phyloP scores from a whole-genome alignment of 2,113 vertebrate species.

The Lates calcarifer region DNA sequence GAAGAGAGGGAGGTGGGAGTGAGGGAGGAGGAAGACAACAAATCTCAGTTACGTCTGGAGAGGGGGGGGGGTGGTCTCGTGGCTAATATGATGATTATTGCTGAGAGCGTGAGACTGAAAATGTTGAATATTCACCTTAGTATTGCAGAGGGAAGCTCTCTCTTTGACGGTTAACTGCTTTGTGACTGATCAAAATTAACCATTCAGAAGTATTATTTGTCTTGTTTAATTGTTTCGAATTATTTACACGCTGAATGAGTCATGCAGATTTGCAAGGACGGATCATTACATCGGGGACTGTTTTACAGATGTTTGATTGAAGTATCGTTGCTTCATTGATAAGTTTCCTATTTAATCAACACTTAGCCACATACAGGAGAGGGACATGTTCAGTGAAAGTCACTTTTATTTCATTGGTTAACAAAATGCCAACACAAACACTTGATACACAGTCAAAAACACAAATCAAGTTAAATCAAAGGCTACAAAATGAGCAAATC shows the following conservation, averaged over 20 bases:
- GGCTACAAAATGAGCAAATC: conserved; percentile 40
- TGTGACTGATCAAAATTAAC: conserved; percentile 60
- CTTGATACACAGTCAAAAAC: conserved; percentile 65
- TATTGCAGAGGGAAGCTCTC: conserved; percentile 62
- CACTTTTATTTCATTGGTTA: conserved; percentile 81
- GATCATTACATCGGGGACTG: not conserved
- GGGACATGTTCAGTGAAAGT: conserved; percentile 74
- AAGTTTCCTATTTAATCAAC: conserved; percentile 59
- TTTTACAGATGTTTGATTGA: conserved; percentile 25
- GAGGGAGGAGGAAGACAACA: conserved; percentile 78
- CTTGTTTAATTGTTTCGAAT: not conserved
- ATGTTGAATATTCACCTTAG: conserved; percentile 80
- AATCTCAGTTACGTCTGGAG: conserved; percentile 76
- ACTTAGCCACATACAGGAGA: conserved; percentile 80
- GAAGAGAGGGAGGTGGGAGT: conserved; percentile 79
- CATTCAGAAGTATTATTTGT: conserved; percentile 13
- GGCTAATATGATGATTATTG: conserved; percentile 70
- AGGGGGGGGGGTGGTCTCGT: conserved; percentile 53
- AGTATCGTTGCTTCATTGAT: conserved; percentile 1
- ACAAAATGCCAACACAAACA: conserved; percentile 72
- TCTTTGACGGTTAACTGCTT: conserved; percentile 69
- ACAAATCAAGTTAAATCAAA: conserved; percentile 52
- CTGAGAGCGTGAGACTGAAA: conserved; percentile 63
- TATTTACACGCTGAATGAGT: conserved; percentile 24
- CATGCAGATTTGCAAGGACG: conserved; percentile 34